Evolutionary conservation across 2,113 vertebrate genomes (phyloP), one percentile per base, ranked within the genome.

Genomic region (Baryphthengus martii): DNA sequence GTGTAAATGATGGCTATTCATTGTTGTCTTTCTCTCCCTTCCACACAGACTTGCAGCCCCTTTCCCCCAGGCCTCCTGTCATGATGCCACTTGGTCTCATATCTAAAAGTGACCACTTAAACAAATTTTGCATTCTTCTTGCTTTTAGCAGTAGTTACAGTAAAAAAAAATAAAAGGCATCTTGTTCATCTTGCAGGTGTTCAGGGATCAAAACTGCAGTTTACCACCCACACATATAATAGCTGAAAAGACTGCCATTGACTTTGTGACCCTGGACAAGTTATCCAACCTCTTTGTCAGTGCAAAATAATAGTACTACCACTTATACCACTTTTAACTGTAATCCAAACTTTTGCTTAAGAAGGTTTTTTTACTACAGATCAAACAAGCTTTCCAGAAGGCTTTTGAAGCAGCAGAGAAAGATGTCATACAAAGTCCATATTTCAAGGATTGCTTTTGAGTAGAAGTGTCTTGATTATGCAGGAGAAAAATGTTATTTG

Each of bases 131-230:
- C 16, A 10, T 81, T 67, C 7, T 15, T 81, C 72, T 39, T 70
- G n/a, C 18, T 89, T 89, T 62, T 44, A 71, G 47, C 16, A 44
- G 26, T 50, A 50, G 19, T 62, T 58, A 29, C 8, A 65, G 12
- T 66, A 2, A 25, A 13, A 66, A 39, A 65, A 53, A 37, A n/a
- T 42, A 15, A 25, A 42, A 24, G 0, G 4, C 7, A 0, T 2
- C 59, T 76, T 86, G n/a, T 71, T 80, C 49, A 56, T 77, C 29
- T 89, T 87, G 28, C 13, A 61, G 33, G 8, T 89, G 26, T 88
- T 82, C 67, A 88, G 39, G 65, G 24, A 52, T 75, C 35, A 75
- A 49, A 91, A 72, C 21, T 82, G 52, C 26, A 25, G 55, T 91
- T 93, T 45, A 50, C 33, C 39, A 50, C 29, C 42, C 26, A 26